phyloP scores from a whole-genome alignment of 2,797 vertebrate species.

The Anas flavirostris region DNA sequence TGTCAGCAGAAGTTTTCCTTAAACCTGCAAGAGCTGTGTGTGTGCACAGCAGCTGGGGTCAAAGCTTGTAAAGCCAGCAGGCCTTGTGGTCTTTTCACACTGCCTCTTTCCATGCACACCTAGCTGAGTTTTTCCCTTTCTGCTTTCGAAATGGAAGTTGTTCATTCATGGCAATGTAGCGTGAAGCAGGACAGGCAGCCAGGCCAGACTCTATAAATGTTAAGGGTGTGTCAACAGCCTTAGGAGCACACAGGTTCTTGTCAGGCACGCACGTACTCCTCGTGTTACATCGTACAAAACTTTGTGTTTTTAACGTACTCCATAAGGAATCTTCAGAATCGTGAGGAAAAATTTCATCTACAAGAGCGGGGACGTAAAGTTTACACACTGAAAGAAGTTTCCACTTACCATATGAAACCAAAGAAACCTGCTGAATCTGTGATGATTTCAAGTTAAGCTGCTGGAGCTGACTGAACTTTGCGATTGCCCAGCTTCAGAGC shows the following conservation, averaged over 20 bases:
- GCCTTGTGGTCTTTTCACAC: background rate
- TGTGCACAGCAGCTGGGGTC: background rate
- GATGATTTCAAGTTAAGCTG: background rate
- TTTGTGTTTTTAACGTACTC: background rate
- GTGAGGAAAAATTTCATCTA: background rate
- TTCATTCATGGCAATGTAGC: background rate
- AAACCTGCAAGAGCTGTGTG: background rate
- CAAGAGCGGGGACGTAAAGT: background rate
- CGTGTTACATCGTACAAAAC: rapidly evolving
- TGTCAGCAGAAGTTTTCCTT: background rate
- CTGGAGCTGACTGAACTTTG: background rate
- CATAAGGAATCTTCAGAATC: background rate
- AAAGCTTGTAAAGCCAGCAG: background rate
- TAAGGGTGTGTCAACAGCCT: rapidly evolving
- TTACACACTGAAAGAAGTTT: background rate
- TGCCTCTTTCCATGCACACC: background rate
- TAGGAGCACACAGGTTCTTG: background rate
- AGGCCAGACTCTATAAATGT: background rate
- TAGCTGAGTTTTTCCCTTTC: background rate
- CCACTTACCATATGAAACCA: background rate
- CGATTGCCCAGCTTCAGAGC: background rate
- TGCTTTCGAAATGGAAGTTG: background rate
- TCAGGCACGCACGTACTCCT: rapidly evolving
- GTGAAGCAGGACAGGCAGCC: background rate
- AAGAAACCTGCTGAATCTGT: background rate